phyloP scores from a whole-genome alignment of 2,888 invertebrate genomes.

The Torymus tubicola region DNA sequence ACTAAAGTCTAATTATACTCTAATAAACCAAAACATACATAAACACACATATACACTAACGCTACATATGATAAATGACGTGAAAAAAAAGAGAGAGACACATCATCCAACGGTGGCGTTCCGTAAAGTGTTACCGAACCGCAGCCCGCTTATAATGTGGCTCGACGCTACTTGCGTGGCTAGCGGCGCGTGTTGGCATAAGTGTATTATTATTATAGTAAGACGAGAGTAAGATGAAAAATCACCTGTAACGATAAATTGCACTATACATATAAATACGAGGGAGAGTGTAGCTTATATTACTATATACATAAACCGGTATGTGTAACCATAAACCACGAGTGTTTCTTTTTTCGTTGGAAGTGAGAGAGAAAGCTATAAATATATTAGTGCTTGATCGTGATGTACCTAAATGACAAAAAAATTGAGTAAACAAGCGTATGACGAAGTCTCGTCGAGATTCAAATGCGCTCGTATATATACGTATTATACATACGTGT shows the following conservation, averaged over 20 bases:
- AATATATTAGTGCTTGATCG: slow-evolving; percentile 40
- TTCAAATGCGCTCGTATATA: no score
- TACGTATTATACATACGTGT: background rate
- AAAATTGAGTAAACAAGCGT: no score
- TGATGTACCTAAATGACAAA: slow-evolving; percentile 32
- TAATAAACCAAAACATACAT: background rate
- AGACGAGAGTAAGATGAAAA: background rate
- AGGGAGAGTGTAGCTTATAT: background rate
- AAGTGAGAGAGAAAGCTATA: slow-evolving; percentile 21
- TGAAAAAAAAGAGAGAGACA: background rate
- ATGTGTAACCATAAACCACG: slow-evolving; percentile 3
- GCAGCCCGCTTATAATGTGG: no score
- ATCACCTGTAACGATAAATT: slow-evolving; percentile 42
- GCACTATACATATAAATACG: slow-evolving; percentile 17
- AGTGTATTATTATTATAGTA: slow-evolving; percentile 31
- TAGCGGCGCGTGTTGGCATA: slow-evolving; percentile 6
- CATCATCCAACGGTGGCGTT: slow-evolving; percentile 52
- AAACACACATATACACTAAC: slow-evolving; percentile 4
- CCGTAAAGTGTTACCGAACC: slow-evolving; percentile 48
- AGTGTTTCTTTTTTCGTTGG: slow-evolving; percentile 12
- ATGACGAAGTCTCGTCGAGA: no score
- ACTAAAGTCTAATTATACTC: no score
- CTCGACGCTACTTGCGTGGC: no score
- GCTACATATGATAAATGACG: slow-evolving; percentile 1
- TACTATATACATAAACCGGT: slow-evolving; percentile 23